These are phyloP conservation scores for Drosophila repletoides DNA, from an alignment of 1,140 invertebrate genomes.

Conservation along the genomic window DNA sequence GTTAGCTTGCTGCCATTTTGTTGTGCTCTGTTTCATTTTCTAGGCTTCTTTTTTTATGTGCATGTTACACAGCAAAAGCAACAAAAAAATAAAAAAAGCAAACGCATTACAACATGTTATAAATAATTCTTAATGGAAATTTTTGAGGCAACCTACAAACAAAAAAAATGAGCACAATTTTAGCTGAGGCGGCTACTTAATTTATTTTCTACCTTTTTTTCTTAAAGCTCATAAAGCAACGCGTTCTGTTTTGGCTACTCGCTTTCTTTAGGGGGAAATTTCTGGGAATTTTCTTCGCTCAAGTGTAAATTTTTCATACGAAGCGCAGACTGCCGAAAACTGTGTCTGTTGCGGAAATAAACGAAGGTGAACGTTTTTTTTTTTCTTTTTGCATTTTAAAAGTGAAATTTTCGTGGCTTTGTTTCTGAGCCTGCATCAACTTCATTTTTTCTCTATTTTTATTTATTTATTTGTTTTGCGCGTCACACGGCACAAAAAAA, in stretches of 20 bases:
- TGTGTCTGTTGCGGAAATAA: slow-evolving; percentile 69
- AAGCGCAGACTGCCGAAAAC: slow-evolving; percentile 46
- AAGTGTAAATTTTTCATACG: slow-evolving; percentile 64
- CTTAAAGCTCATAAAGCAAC: slow-evolving; percentile 53
- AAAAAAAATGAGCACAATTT: slow-evolving; percentile 26
- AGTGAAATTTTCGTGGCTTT: slow-evolving; percentile 69
- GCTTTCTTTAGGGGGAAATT: slow-evolving; percentile 57
- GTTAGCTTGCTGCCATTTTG: slow-evolving; percentile 52
- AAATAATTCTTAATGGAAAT: slow-evolving; percentile 76
- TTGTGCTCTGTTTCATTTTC: slow-evolving; percentile 79
- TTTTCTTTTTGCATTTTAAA: slow-evolving; percentile 70
- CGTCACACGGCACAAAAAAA: slow-evolving; percentile 18
- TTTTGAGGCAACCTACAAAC: slow-evolving; percentile 24
- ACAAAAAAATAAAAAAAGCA: slow-evolving; percentile 31
- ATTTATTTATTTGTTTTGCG: slow-evolving; percentile 65
- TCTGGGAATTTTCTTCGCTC: slow-evolving; percentile 28
- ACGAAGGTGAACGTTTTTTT: slow-evolving; percentile 70
- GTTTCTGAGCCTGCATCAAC: slow-evolving; percentile 24
- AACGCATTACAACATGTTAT: slow-evolving; percentile 69
- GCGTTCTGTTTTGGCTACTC: slow-evolving; percentile 49
- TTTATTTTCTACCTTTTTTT: slow-evolving; percentile 30
- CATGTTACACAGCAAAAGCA: slow-evolving; percentile 33
- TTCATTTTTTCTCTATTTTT: slow-evolving; percentile 34
- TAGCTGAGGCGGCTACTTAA: background rate
- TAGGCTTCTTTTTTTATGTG: slow-evolving; percentile 40